Percentiles rank a stretch among this genome's conserved stretches.
phyloP scores from a whole-genome alignment of 1,140 invertebrate species.

The Bombyx mandarina region DNA sequence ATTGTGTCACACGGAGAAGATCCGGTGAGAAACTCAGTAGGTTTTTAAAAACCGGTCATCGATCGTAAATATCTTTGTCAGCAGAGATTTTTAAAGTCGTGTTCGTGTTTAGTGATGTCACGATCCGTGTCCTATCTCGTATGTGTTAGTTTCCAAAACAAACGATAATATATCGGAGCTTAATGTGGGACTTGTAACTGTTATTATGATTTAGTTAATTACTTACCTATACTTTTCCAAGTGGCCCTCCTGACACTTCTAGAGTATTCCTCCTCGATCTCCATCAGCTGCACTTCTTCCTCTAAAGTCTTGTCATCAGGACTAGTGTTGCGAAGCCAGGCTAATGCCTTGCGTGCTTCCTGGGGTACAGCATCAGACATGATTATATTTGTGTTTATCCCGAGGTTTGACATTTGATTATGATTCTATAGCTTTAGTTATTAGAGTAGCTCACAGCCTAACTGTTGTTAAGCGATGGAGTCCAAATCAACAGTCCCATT shows the following conservation, averaged over 20 bases:
- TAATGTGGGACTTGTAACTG: background rate
- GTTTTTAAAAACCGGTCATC: too few species aligned
- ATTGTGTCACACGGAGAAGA: too few species aligned
- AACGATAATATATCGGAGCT: background rate
- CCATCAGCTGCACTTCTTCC: slow-evolving; percentile 47
- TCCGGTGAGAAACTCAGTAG: too few species aligned
- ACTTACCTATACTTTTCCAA: slow-evolving; percentile 48
- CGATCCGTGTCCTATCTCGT: too few species aligned
- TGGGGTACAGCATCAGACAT: slow-evolving; percentile 11
- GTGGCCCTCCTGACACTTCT: slow-evolving; percentile 42
- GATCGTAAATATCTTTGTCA: too few species aligned
- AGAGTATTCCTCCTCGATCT: slow-evolving; percentile 47
- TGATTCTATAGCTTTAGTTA: background rate
- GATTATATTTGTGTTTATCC: background rate
- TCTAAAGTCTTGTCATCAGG: slow-evolving; percentile 49
- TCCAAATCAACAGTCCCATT: too few species aligned
- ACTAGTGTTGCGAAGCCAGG: slow-evolving; percentile 48
- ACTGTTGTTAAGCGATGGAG: background rate
- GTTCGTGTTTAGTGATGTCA: too few species aligned
- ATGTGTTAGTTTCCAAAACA: too few species aligned
- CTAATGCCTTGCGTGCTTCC: slow-evolving; percentile 46
- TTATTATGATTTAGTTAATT: background rate
- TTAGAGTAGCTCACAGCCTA: too few species aligned
- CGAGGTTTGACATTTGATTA: background rate
- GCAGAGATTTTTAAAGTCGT: too few species aligned